These are phyloP conservation scores for Carollia perspicillata DNA, from an alignment of 2,113 vertebrate species.

Conservation along the genomic window DNA sequence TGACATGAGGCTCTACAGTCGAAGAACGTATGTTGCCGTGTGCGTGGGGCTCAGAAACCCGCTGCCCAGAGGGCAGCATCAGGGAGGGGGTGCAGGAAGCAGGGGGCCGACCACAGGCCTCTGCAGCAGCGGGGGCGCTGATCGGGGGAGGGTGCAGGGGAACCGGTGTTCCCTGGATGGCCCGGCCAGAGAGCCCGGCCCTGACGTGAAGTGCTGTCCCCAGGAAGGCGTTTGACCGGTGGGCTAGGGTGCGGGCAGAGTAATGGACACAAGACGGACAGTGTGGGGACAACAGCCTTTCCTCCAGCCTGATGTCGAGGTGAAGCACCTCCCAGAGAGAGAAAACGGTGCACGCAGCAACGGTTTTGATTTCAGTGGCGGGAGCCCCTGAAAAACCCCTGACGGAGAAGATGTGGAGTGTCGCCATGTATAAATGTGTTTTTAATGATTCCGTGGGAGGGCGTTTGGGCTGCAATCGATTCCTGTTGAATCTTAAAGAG, in stretches of 20 bases:
- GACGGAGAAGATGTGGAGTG: neutral
- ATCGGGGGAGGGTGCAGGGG: slow-evolving; percentile 70
- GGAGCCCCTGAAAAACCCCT: neutral
- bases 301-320: neutral
- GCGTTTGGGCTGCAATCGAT: neutral
- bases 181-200: neutral
- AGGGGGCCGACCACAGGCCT: slow-evolving; percentile 56
- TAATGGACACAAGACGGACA: slow-evolving; percentile 55
- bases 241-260: slow-evolving; percentile 38
- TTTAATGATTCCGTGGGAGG: neutral
- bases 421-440: neutral
- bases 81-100: slow-evolving; percentile 16
- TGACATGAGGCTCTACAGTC: slow-evolving; percentile 69
- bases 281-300: slow-evolving; percentile 41
- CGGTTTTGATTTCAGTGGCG: neutral
- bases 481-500: neutral
- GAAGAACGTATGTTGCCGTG: slow-evolving; percentile 72
- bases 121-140: slow-evolving; percentile 69
- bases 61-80: slow-evolving; percentile 65
- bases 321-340: neutral
- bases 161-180: slow-evolving; percentile 52
- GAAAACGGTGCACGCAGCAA: neutral
- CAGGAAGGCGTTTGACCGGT: neutral
- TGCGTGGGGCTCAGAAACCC: slow-evolving; percentile 68
- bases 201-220: slow-evolving; percentile 15